Conservation (phyloP, 2,888 invertebrate genomes). For the Standfussiana lucernea region DNA sequence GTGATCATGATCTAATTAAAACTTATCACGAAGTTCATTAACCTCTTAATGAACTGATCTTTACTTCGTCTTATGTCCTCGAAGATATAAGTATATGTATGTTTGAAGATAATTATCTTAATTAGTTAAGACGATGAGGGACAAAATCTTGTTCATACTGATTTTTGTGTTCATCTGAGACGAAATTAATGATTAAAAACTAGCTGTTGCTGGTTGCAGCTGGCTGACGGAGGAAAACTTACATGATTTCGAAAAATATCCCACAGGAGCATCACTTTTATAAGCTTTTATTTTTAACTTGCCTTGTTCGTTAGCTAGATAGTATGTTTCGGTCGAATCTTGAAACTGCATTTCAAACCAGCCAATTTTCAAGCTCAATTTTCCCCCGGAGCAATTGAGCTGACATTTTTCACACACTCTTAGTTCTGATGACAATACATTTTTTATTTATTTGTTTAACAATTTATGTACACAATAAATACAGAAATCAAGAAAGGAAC, state of each 20-base stretch:
- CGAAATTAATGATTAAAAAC: background rate
- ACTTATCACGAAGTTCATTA: slow-evolving; percentile 53
- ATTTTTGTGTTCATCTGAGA: slow-evolving; percentile 10
- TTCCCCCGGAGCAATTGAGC: background rate
- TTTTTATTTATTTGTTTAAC: too few relatives aligned
- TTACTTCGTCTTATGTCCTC: slow-evolving; percentile 14
- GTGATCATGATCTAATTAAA: slow-evolving; percentile 55
- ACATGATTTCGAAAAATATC: background rate
- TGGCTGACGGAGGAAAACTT: too few relatives aligned
- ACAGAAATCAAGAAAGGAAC: too few relatives aligned
- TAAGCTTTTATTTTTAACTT: background rate
- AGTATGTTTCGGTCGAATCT: background rate
- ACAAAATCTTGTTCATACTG: background rate
- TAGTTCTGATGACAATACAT: background rate
- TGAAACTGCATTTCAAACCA: background rate
- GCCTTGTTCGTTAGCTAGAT: background rate
- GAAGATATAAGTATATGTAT: slow-evolving; percentile 2
- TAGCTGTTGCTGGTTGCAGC: too few relatives aligned
- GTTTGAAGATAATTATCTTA: background rate
- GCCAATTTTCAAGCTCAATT: too few relatives aligned
- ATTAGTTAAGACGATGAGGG: slow-evolving; percentile 1
- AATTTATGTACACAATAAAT: too few relatives aligned
- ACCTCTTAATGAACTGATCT: slow-evolving; percentile 38
- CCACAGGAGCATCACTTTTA: background rate
- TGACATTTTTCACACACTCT: background rate